Evolutionary conservation across 2,797 vertebrate genomes (phyloP).

Genomic region (Diglossa cyanea): DNA sequence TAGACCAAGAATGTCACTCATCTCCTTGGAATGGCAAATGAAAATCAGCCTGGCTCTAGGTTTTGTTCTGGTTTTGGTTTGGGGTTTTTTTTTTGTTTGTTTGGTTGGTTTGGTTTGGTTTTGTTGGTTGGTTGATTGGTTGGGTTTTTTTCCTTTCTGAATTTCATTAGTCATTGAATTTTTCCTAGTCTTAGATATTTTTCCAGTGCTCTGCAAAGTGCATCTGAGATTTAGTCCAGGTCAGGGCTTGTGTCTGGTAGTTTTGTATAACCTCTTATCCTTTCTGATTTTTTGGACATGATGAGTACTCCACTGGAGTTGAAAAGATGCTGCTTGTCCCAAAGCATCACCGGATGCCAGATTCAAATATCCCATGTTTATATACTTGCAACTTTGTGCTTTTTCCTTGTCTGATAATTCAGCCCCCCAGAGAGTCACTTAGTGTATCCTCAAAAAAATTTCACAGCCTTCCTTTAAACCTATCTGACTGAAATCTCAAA

Average conservation of each 20-base stretch:
- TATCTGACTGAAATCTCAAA: background rate
- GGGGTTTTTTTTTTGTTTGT: background rate
- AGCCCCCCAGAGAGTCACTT: background rate
- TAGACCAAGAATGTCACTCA: background rate
- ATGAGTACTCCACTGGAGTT: background rate
- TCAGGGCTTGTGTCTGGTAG: background rate
- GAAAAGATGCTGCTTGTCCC: background rate
- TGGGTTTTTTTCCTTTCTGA: background rate
- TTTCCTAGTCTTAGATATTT: background rate
- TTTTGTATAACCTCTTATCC: background rate
- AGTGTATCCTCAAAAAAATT: too few relatives aligned
- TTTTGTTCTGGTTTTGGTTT: background rate
- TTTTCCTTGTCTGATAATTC: background rate
- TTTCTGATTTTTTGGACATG: background rate
- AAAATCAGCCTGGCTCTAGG: background rate
- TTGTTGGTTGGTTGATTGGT: too few relatives aligned
- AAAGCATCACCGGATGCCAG: background rate
- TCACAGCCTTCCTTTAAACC: background rate
- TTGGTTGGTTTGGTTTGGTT: background rate
- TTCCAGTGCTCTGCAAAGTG: background rate
- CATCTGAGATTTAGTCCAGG: background rate
- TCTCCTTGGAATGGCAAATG: background rate
- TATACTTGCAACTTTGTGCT: background rate
- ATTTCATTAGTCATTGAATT: background rate
- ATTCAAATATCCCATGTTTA: background rate